These are phyloP conservation scores for Alca torda DNA, from an alignment of 2,797 vertebrate species.

Conservation along the genomic window DNA sequence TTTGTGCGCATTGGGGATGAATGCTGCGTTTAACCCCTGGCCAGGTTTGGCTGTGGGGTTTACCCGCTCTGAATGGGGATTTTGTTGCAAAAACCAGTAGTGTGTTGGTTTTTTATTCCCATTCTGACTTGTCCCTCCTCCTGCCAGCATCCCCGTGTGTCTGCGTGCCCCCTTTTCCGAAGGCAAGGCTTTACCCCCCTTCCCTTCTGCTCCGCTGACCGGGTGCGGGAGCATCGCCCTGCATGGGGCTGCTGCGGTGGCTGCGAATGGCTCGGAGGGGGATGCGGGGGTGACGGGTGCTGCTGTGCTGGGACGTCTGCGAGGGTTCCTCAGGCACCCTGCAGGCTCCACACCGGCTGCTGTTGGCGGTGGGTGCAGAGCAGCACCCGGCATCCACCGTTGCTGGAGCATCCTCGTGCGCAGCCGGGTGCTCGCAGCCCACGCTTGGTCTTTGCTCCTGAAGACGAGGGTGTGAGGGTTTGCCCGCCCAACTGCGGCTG, in stretches of 20 bases:
- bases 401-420: accelerated
- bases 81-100: neutral
- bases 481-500: neutral
- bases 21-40: neutral
- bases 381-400: neutral
- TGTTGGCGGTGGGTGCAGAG: neutral
- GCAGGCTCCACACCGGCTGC: accelerated
- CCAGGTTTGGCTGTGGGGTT: neutral
- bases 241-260: neutral
- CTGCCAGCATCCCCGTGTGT: neutral
- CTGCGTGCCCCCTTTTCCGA: neutral
- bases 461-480: neutral
- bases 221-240: neutral
- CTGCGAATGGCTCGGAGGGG: neutral
- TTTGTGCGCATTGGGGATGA: neutral
- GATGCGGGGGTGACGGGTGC: neutral
- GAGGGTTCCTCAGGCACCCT: neutral
- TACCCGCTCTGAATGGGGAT: neutral
- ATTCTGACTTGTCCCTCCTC: neutral
- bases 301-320: neutral
- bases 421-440: neutral
- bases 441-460: accelerated
- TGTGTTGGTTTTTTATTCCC: neutral
- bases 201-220: neutral
- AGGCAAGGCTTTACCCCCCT: neutral